Evolutionary conservation across 2,888 invertebrate species (phyloP).

Genomic region (Malthinus seriepunctatus): DNA sequence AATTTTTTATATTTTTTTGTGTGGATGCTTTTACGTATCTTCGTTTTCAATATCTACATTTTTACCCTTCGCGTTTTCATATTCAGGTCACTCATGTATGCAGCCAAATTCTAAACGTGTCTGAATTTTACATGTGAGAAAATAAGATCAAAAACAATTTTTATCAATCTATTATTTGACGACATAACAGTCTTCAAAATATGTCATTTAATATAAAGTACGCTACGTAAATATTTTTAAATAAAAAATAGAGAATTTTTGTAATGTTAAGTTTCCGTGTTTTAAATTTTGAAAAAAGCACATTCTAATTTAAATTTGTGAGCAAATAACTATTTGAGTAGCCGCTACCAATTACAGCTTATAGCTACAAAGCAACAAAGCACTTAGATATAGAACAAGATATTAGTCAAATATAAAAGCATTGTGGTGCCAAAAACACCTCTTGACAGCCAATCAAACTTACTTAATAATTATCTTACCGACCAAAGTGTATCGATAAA

Average conservation of each 20-base stretch:
- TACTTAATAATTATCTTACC: slow-evolving; percentile 44
- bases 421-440: slow-evolving; percentile 45
- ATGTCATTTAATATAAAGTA: slow-evolving; percentile 30
- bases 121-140: slow-evolving; percentile 45
- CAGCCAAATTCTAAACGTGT: slow-evolving; percentile 43
- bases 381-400: slow-evolving; percentile 41
- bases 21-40: slow-evolving; percentile 28
- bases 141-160: slow-evolving; percentile 49
- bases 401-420: slow-evolving; percentile 48
- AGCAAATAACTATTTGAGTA: slow-evolving; percentile 24
- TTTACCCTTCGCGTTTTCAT: slow-evolving; percentile 34
- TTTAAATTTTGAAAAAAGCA: slow-evolving; percentile 11
- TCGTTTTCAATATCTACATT: slow-evolving; percentile 27
- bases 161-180: slow-evolving; percentile 41
- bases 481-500: slow-evolving; percentile 34
- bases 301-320: slow-evolving; percentile 27
- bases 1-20: slow-evolving; percentile 34
- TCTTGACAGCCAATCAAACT: slow-evolving; percentile 44
- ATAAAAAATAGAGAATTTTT: no score
- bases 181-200: slow-evolving; percentile 39
- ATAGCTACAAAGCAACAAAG: slow-evolving; percentile 24
- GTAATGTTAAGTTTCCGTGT: no score
- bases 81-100: slow-evolving; percentile 41
- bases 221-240: slow-evolving; percentile 9
- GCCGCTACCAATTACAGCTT: slow-evolving; percentile 35